Conservation (phyloP, 2,113 vertebrate genomes). For the Nothocercus nigrocapillus region DNA sequence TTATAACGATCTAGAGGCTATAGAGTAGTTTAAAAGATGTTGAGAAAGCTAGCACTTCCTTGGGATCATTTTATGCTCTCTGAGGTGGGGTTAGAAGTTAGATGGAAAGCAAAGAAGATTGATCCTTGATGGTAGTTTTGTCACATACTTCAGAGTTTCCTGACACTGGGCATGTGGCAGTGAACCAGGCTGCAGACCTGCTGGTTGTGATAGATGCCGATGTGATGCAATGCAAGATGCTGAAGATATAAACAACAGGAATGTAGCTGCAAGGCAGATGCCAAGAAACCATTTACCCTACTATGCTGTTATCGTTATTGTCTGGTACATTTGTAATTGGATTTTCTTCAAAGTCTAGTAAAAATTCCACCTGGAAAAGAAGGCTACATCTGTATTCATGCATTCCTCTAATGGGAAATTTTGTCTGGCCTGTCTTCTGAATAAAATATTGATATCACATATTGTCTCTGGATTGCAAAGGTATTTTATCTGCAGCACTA, state of each 20-base stretch:
- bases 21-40: neutral
- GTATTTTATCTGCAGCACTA: neutral
- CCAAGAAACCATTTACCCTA: neutral
- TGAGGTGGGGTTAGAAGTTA: neutral
- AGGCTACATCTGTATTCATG: neutral
- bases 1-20: neutral
- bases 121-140: accelerated
- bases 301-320: neutral
- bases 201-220: neutral
- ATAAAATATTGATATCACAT: neutral
- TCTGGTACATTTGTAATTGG: neutral
- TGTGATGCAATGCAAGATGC: neutral
- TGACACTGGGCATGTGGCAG: neutral
- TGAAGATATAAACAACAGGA: neutral
- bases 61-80: neutral
- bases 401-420: neutral
- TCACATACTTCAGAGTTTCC: neutral
- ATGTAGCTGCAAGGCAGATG: neutral
- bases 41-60: neutral
- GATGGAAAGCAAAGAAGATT: neutral
- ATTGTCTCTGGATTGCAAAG: neutral
- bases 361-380: neutral
- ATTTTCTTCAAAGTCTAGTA: conserved; percentile 21
- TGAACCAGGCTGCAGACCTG: neutral
- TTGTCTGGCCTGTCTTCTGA: neutral